Conservation (phyloP, 2,888 invertebrate species). For the Lithophane socia region DNA sequence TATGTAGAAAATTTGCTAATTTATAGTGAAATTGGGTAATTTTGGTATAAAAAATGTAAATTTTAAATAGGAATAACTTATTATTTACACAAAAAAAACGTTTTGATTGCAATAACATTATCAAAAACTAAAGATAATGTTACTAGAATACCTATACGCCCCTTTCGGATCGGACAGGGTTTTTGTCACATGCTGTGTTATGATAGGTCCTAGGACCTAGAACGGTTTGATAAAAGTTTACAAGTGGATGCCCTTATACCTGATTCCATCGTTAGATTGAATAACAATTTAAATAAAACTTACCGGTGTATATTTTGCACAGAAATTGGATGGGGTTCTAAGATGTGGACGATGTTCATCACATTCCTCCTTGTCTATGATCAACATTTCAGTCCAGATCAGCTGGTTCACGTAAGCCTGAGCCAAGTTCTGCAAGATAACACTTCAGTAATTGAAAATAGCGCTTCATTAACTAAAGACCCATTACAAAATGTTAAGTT, state of each 20-base stretch:
- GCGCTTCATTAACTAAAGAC: background rate
- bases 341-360: constrained; percentile 60
- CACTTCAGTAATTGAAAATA: background rate
- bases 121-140: no score
- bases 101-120: no score
- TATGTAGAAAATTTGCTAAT: no score
- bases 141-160: no score
- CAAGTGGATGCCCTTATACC: background rate
- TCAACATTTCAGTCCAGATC: constrained; percentile 74
- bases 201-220: background rate
- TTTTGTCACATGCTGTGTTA: no score
- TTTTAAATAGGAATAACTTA: no score
- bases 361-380: constrained; percentile 73
- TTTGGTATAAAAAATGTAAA: no score
- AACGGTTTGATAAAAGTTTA: background rate
- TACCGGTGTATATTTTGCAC: constrained; percentile 76
- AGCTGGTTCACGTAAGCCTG: constrained; percentile 70
- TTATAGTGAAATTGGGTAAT: no score
- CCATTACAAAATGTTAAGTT: background rate
- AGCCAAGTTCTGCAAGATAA: constrained; percentile 68
- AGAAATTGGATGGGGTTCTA: constrained; percentile 78
- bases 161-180: no score
- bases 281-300: constrained; percentile 57
- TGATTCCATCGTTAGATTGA: background rate
- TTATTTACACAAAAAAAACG: no score